These are phyloP conservation scores for Rotaria sp. DNA, from an alignment of 2,888 invertebrate genomes.

Conservation along the genomic window DNA sequence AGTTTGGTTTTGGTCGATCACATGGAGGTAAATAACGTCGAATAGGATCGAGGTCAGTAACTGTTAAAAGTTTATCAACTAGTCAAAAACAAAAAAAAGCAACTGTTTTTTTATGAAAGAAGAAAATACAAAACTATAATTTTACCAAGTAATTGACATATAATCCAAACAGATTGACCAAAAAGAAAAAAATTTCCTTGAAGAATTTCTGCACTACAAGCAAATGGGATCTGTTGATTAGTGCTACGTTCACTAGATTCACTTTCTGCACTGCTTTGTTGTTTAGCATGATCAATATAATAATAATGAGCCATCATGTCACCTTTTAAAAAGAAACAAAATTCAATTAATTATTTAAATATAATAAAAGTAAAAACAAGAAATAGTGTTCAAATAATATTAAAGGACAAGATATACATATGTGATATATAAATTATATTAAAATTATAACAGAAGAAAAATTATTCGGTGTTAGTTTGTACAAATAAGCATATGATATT, in stretches of 20 bases:
- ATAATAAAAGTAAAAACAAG: background rate
- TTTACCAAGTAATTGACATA: conserved; percentile 71
- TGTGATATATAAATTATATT: no score
- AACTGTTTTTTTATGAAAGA: no score
- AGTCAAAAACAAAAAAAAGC: conserved; percentile 8
- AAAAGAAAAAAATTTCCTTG: conserved; percentile 66
- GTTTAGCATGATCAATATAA: background rate
- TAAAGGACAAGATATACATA: no score
- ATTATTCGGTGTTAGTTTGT: no score
- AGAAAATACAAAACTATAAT: background rate
- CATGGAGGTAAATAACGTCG: conserved; percentile 73
- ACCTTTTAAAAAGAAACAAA: background rate
- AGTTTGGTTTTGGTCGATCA: conserved; percentile 33
- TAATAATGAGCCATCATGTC: conserved; percentile 16
- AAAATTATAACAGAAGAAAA: no score
- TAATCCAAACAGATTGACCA: conserved; percentile 90
- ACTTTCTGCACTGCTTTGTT: background rate
- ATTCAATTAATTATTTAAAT: background rate
- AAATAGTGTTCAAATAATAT: no score
- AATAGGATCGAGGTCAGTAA: conserved; percentile 90
- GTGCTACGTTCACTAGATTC: background rate
- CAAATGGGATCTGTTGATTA: background rate
- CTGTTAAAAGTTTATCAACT: conserved; percentile 77
- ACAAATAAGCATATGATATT: background rate
- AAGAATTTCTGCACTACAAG: background rate